phyloP scores from a whole-genome alignment of 2,797 vertebrate genomes.

The Artibeus lituratus region DNA sequence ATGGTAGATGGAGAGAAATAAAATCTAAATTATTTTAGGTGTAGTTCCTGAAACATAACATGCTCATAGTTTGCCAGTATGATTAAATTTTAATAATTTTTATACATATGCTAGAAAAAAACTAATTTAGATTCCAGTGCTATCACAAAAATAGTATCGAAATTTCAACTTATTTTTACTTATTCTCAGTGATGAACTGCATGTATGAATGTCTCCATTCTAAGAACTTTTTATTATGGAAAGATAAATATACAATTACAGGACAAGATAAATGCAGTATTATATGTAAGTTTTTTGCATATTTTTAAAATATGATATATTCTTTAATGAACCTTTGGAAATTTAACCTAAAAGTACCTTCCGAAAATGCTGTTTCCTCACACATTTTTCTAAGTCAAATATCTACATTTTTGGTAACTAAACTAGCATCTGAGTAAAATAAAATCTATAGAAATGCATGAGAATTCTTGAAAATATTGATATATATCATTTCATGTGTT shows the following conservation, averaged over 20 bases:
- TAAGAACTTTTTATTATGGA: neutral
- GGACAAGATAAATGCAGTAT: neutral
- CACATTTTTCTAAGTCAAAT: neutral
- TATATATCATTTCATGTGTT: neutral
- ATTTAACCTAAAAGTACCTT: neutral
- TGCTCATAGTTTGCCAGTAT: conserved; percentile 49
- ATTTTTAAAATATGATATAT: conserved; percentile 13
- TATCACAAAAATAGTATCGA: conserved; percentile 23
- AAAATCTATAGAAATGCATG: neutral
- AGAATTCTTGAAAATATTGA: neutral
- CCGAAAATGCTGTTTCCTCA: neutral
- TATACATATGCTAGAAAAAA: conserved; percentile 46
- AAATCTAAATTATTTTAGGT: conserved; percentile 70
- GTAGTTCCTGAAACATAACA: conserved; percentile 56
- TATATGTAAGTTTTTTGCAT: neutral
- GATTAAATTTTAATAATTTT: conserved; percentile 71
- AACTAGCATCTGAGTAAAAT: neutral
- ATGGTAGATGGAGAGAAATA: conserved; percentile 31
- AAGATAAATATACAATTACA: conserved; percentile 5
- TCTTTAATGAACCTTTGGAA: conserved; percentile 2
- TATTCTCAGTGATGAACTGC: neutral
- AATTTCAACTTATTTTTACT: conserved; percentile 50
- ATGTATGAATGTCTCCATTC: conserved; percentile 21
- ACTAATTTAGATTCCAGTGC: conserved; percentile 53
- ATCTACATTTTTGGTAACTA: neutral